A percentile compares a stretch with the other conserved stretches of the same genome.
Evolutionary conservation across 1,140 invertebrate genomes (phyloP).

Genomic region (Penaeus indicus): DNA sequence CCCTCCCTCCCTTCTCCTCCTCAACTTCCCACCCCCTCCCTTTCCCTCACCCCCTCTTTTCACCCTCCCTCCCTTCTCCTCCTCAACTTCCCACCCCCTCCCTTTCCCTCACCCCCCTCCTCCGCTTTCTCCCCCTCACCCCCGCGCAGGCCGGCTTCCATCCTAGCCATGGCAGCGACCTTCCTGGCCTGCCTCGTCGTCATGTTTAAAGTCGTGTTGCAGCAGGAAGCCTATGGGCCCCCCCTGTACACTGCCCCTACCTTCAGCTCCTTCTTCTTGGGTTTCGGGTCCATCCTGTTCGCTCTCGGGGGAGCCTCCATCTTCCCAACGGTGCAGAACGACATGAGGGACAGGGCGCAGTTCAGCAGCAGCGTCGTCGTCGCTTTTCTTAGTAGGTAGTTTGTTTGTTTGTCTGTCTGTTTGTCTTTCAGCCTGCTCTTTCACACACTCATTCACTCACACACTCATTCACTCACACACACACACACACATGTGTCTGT

Average conservation of each 20-base stretch:
- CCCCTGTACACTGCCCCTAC: constrained; percentile 65
- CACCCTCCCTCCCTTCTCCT: neutral
- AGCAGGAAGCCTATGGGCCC: constrained; percentile 53
- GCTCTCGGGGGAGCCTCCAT: constrained; percentile 79
- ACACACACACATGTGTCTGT: neutral
- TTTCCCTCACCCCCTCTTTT: neutral
- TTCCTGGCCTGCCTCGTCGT: constrained; percentile 75
- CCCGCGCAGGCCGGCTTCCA: constrained; percentile 71
- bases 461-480: neutral
- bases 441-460: too few species aligned
- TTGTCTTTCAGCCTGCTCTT: too few species aligned
- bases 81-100: neutral
- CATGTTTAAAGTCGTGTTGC: constrained; percentile 73
- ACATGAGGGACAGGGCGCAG: constrained; percentile 69
- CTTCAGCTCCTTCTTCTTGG: constrained; percentile 74
- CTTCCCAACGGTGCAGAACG: constrained; percentile 81
- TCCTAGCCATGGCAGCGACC: constrained; percentile 75
- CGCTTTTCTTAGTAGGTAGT: constrained; percentile 67
- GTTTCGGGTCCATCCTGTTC: constrained; percentile 78
- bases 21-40: neutral
- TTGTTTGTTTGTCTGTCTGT: too few species aligned
- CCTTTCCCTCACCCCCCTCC: neutral
- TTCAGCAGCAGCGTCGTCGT: constrained; percentile 67
- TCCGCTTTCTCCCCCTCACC: neutral
- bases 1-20: neutral